phyloP scores from a whole-genome alignment of 2,797 vertebrate genomes.

The Sebastes glaucus region DNA sequence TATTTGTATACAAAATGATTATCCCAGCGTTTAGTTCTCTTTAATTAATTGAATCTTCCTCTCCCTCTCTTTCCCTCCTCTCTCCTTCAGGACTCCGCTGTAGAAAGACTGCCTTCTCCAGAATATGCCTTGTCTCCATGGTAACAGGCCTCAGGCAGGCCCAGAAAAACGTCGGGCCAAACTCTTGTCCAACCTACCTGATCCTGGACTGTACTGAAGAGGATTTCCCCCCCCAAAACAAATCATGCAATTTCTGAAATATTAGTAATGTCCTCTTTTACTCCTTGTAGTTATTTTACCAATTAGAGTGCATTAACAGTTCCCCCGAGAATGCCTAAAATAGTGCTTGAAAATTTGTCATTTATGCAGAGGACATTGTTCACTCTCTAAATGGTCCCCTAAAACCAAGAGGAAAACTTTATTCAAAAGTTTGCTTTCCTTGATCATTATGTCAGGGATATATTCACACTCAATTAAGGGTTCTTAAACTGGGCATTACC shows the following conservation, averaged over 20 bases:
- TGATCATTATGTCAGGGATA: conserved; percentile 30
- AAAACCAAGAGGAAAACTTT: background rate
- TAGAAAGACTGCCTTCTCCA: conserved; percentile 20
- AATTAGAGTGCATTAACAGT: background rate
- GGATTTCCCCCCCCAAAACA: background rate
- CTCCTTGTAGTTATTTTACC: background rate
- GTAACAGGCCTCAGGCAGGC: conserved; percentile 58
- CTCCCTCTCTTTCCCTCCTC: background rate
- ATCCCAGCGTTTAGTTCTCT: conserved; percentile 13
- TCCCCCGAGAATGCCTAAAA: background rate
- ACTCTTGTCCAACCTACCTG: conserved; percentile 30
- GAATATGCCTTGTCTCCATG: conserved; percentile 67
- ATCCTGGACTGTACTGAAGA: conserved; percentile 17
- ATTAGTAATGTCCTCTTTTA: background rate
- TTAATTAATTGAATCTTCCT: conserved; percentile 2
- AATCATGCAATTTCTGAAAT: background rate
- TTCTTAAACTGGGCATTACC: conserved; percentile 18
- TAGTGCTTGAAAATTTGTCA: background rate
- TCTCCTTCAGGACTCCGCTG: conserved; percentile 48
- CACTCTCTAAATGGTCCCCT: background rate
- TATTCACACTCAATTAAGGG: background rate
- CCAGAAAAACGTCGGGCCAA: conserved; percentile 27
- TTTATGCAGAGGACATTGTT: background rate
- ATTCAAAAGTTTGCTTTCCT: background rate
- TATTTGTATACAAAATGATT: conserved; percentile 7